Evolutionary conservation across 30 jellyfish, hydroid and myxozoan genomes (phyloP).

Genomic region (Nemopilema nomurai): DNA sequence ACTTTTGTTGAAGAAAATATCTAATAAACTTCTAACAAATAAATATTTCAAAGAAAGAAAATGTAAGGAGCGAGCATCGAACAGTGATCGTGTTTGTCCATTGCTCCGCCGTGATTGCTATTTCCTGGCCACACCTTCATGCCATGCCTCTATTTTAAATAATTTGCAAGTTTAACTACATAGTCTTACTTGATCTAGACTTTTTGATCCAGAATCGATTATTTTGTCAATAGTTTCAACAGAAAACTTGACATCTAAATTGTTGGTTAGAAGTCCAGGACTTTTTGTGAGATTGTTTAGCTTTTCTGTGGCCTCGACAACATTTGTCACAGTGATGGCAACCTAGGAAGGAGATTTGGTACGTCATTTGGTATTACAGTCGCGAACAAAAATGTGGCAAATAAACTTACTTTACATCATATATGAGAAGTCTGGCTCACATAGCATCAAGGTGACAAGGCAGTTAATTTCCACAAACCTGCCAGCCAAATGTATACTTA

Average conservation of each 20-base stretch:
- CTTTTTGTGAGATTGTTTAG: conserved; percentile 29
- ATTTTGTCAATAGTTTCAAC: conserved; percentile 38
- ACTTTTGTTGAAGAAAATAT: no score
- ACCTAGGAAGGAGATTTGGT: neutral
- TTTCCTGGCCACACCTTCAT: no score
- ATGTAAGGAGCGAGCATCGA: no score
- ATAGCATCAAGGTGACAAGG: no score
- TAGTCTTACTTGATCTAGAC: conserved; percentile 19
- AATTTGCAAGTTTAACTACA: no score
- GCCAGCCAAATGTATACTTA: no score
- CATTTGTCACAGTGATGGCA: conserved; percentile 24
- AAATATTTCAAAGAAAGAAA: no score
- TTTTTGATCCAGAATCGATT: neutral
- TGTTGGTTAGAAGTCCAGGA: conserved; percentile 22
- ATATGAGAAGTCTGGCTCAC: neutral
- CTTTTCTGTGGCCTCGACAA: conserved; percentile 23
- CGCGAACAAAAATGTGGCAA: neutral
- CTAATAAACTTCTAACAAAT: no score
- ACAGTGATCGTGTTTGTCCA: no score
- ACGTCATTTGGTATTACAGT: neutral
- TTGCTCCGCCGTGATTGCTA: no score
- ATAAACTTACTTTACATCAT: neutral
- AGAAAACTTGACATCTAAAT: conserved; percentile 42
- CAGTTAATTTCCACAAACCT: no score
- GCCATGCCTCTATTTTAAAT: no score